Percentiles rank a stretch among this genome's conserved stretches.
phyloP scores from a whole-genome alignment of 2,797 vertebrate species.

The Lophius americanus region DNA sequence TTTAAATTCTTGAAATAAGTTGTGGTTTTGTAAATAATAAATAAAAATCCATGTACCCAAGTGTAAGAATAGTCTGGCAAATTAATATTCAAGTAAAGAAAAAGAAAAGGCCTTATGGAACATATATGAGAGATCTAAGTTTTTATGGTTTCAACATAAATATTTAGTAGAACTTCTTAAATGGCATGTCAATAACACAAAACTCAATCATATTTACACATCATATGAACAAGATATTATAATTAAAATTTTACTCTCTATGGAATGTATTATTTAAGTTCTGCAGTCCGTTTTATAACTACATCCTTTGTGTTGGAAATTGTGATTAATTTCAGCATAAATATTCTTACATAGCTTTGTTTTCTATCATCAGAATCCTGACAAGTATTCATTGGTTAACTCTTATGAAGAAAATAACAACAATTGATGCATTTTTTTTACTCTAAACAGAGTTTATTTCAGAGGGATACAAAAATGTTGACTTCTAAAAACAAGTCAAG shows the following conservation, averaged over 20 bases:
- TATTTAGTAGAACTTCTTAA: neutral
- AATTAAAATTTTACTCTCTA: too few species aligned
- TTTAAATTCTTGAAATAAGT: too few species aligned
- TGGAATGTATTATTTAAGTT: too few species aligned
- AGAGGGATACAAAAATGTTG: conserved; percentile 49
- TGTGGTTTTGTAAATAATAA: too few species aligned
- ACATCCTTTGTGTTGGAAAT: too few species aligned
- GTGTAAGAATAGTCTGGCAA: too few species aligned
- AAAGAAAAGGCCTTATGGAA: too few species aligned
- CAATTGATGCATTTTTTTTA: conserved; percentile 5
- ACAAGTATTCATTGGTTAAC: neutral
- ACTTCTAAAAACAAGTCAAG: conserved; percentile 43
- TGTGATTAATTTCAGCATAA: neutral
- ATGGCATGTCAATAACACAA: neutral
- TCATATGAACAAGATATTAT: neutral
- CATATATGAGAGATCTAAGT: too few species aligned
- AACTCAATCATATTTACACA: neutral
- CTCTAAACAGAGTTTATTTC: conserved; percentile 65
- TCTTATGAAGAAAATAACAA: neutral
- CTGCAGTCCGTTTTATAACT: too few species aligned
- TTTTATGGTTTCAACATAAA: too few species aligned
- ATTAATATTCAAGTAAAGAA: too few species aligned
- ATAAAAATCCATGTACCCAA: too few species aligned
- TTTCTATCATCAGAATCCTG: neutral
- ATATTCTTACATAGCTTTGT: neutral